Percentiles rank a stretch among this genome's conserved stretches.
These are phyloP conservation scores for Prunella fulvescens DNA, from an alignment of 2,113 vertebrate genomes.

Conservation along the genomic window DNA sequence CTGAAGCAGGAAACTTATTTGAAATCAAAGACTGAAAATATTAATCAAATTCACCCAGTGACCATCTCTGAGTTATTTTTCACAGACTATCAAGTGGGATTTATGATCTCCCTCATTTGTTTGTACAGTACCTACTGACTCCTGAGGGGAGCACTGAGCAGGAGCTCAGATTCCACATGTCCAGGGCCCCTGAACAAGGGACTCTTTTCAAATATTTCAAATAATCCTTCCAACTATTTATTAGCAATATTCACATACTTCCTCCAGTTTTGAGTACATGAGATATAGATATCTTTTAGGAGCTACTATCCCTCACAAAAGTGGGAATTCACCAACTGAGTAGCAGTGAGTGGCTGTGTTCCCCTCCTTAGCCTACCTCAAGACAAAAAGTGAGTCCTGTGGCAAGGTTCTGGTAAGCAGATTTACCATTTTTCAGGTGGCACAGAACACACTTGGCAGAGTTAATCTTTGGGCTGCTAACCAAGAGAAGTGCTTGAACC, in stretches of 20 bases:
- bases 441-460: neutral
- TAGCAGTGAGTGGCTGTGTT: neutral
- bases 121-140: neutral
- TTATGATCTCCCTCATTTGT: neutral
- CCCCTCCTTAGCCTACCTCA: neutral
- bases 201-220: neutral
- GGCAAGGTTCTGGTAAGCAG: neutral
- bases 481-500: neutral
- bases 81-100: neutral
- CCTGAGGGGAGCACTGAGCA: neutral
- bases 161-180: neutral
- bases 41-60: neutral
- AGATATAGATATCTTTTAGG: rapidly evolving
- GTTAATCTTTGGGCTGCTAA: neutral
- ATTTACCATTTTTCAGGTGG: neutral
- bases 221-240: neutral
- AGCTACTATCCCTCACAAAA: neutral
- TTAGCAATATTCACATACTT: neutral
- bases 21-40: neutral
- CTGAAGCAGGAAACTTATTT: neutral
- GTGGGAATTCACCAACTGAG: neutral
- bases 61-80: neutral
- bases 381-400: neutral
- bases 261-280: neutral
- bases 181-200: neutral